phyloP scores from a whole-genome alignment of 2,113 vertebrate species.

The Cygnus atratus region DNA sequence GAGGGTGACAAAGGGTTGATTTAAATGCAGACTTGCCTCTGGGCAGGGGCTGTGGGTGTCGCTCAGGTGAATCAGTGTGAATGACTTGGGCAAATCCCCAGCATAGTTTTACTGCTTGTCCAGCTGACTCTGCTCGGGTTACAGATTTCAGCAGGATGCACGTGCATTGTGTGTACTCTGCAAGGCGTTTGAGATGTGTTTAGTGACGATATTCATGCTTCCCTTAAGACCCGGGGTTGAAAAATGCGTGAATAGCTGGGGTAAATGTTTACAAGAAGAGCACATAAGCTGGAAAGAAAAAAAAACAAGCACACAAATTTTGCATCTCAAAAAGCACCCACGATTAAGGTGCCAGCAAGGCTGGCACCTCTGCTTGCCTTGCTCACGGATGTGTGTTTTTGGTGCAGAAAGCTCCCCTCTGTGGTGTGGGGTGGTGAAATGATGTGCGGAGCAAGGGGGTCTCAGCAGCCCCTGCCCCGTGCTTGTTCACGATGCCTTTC shows the following conservation, averaged over 20 bases:
- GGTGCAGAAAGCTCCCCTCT: neutral
- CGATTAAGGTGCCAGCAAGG: neutral
- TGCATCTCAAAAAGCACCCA: slow-evolving; percentile 1
- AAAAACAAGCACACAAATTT: neutral
- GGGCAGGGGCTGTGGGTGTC: neutral
- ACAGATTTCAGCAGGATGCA: neutral
- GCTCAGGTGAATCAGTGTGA: neutral
- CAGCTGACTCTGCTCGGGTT: neutral
- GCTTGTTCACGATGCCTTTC: neutral
- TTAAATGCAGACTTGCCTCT: slow-evolving; percentile 45
- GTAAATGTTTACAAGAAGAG: neutral
- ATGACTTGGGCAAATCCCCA: slow-evolving; percentile 18
- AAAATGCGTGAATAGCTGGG: neutral
- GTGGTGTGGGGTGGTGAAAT: neutral
- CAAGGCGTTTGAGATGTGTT: neutral
- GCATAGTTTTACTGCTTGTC: neutral
- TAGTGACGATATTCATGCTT: neutral
- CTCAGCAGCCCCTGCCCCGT: neutral
- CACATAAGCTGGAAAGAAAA: neutral
- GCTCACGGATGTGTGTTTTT: accelerated
- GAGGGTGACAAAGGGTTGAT: slow-evolving; percentile 36
- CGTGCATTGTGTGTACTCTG: neutral
- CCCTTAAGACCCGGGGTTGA: neutral
- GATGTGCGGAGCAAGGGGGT: neutral
- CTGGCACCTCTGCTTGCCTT: neutral